Evolutionary conservation across 2,888 invertebrate genomes (phyloP).

Genomic region (Netelia virgata): DNA sequence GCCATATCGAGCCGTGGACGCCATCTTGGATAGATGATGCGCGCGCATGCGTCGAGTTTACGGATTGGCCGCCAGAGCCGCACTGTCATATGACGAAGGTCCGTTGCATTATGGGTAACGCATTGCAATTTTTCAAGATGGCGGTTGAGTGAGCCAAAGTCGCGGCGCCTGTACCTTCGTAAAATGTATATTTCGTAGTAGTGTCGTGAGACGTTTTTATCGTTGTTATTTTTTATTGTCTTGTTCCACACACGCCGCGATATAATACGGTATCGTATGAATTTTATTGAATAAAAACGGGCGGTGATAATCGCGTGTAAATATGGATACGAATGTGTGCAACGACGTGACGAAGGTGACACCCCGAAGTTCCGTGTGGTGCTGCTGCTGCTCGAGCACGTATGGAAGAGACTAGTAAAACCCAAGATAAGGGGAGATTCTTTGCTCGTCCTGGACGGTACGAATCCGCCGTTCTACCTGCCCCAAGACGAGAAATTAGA

Average conservation of each 20-base stretch:
- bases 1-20: not conserved
- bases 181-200: conserved; percentile 80
- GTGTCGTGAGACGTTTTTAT: conserved; percentile 69
- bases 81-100: conserved; percentile 81
- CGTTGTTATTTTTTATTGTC: conserved; percentile 63
- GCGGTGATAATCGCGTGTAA: conserved; percentile 29
- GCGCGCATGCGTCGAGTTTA: conserved; percentile 65
- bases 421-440: conserved; percentile 75
- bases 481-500: conserved; percentile 58
- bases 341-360: conserved; percentile 80
- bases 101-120: conserved; percentile 81
- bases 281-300: conserved; percentile 6
- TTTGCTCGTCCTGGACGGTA: conserved; percentile 71
- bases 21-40: conserved; percentile 53
- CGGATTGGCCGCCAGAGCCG: conserved; percentile 75
- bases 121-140: conserved; percentile 83
- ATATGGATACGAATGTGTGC: conserved; percentile 71
- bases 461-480: conserved; percentile 58
- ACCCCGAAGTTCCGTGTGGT: conserved; percentile 79
- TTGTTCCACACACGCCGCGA: conserved; percentile 69
- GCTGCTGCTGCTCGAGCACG: conserved; percentile 74
- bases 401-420: conserved; percentile 81
- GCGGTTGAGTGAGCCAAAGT: conserved; percentile 83
- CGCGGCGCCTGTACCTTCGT: conserved; percentile 80
- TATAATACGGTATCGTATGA: conserved; percentile 67